Conservation (phyloP, 53 echinoderm and acorn worm species). For the Patiria pectinifera region DNA sequence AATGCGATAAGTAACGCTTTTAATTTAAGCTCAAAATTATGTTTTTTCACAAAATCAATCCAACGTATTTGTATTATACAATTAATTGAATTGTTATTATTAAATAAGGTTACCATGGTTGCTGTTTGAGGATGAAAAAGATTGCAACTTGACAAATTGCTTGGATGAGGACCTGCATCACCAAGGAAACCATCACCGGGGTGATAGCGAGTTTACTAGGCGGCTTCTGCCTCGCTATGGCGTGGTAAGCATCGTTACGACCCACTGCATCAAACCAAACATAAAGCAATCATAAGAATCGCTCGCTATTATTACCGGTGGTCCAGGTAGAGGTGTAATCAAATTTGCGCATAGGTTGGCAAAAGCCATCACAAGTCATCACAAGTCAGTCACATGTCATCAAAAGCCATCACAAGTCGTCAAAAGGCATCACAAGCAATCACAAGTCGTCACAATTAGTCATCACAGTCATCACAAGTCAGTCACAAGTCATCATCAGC, state of each 20-base stretch:
- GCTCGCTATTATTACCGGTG: too few relatives aligned
- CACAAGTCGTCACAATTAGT: too few relatives aligned
- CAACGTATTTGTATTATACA: not conserved
- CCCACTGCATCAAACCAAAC: slow-evolving; percentile 47
- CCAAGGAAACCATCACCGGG: slow-evolving; percentile 57
- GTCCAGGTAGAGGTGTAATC: too few relatives aligned
- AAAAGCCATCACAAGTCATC: too few relatives aligned
- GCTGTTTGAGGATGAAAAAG: slow-evolving; percentile 39
- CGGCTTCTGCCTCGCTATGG: slow-evolving; percentile 53
- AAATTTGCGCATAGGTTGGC: too few relatives aligned
- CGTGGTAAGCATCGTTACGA: slow-evolving; percentile 53
- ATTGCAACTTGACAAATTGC: slow-evolving; percentile 53
- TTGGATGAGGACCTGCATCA: slow-evolving; percentile 60
- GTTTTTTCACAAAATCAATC: too few relatives aligned
- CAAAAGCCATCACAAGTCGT: not conserved
- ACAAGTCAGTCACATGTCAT: too few relatives aligned
- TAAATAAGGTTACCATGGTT: slow-evolving; percentile 55
- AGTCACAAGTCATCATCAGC: too few relatives aligned
- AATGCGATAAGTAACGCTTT: too few relatives aligned
- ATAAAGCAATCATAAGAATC: too few relatives aligned
- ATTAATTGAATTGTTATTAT: too few relatives aligned
- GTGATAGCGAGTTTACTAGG: slow-evolving; percentile 36
- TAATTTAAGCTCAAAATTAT: too few relatives aligned
- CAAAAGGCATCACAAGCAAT: not conserved
- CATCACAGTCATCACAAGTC: not conserved